These are phyloP conservation scores for Cherax quadricarinatus DNA, from an alignment of 1,140 invertebrate genomes.

Conservation along the genomic window DNA sequence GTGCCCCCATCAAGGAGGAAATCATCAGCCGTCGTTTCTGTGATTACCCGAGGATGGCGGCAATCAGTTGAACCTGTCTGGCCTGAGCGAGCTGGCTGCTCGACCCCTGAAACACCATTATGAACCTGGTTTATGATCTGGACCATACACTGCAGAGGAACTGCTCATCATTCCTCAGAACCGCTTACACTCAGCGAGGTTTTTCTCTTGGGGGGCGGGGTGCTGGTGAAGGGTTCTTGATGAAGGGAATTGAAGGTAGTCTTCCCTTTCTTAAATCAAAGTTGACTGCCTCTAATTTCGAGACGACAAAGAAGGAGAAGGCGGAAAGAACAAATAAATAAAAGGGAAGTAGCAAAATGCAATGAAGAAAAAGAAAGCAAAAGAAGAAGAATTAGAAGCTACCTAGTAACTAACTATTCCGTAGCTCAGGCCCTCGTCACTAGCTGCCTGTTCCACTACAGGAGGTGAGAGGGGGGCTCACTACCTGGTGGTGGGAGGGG, in stretches of 20 bases:
- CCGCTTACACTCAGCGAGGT: too few species aligned
- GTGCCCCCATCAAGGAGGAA: neutral
- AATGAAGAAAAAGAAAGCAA: neutral
- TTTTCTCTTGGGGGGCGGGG: too few species aligned
- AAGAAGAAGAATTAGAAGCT: too few species aligned
- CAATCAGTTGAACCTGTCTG: neutral
- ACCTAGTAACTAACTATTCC: too few species aligned
- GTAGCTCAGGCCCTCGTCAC: too few species aligned
- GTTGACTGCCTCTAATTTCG: neutral
- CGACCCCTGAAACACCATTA: neutral
- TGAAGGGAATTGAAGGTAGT: too few species aligned
- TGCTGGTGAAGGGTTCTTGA: too few species aligned
- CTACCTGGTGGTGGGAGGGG: too few species aligned
- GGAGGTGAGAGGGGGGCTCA: too few species aligned
- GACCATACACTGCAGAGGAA: neutral
- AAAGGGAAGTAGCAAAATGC: neutral
- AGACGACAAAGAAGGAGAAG: neutral
- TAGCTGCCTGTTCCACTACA: too few species aligned
- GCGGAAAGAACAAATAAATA: neutral
- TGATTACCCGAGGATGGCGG: neutral
- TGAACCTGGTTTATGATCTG: neutral
- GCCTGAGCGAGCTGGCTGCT: neutral
- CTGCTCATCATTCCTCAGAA: neutral
- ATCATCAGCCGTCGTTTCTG: neutral
- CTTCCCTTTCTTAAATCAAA: too few species aligned